Conservation (phyloP, 2,113 vertebrate species). For the Triplophysa tibetana region DNA sequence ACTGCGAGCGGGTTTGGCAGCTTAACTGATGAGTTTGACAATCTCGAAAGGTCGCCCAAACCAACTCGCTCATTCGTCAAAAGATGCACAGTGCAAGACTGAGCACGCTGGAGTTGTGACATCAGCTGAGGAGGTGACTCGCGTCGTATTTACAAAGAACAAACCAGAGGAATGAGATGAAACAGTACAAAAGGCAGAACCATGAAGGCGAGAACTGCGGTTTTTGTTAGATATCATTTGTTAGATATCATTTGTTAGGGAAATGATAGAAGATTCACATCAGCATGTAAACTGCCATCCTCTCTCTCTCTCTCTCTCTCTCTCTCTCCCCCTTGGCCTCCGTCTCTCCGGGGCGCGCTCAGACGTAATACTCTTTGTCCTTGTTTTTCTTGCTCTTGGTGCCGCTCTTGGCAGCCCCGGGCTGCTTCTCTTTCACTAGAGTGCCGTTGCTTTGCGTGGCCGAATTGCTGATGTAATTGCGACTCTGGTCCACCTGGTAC, state of each 20-base stretch:
- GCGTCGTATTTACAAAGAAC: conserved; percentile 41
- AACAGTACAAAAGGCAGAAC: background rate
- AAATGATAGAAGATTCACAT: background rate
- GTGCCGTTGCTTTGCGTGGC: conserved; percentile 87
- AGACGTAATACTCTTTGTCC: conserved; percentile 95
- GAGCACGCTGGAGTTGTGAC: conserved; percentile 25
- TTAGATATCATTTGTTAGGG: too few relatives aligned
- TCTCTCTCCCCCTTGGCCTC: conserved; percentile 60
- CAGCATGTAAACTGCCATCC: conserved; percentile 24
- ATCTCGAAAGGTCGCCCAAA: conserved; percentile 5
- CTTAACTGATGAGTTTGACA: conserved; percentile 47
- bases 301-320: conserved; percentile 53
- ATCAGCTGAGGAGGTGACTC: conserved; percentile 20
- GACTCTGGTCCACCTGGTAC: conserved; percentile 93
- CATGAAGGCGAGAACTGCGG: too few relatives aligned
- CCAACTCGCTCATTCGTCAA: background rate
- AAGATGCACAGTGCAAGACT: conserved; percentile 7
- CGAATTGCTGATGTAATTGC: conserved; percentile 95
- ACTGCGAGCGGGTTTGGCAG: conserved; percentile 63
- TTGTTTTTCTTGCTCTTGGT: conserved; percentile 94
- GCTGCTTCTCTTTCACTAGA: conserved; percentile 87
- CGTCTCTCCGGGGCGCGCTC: conserved; percentile 65
- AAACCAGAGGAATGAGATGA: background rate
- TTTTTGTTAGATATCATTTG: too few relatives aligned
- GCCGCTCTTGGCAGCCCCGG: conserved; percentile 81